Conservation (phyloP, 1,140 invertebrate genomes). For the Papilio machaon region DNA sequence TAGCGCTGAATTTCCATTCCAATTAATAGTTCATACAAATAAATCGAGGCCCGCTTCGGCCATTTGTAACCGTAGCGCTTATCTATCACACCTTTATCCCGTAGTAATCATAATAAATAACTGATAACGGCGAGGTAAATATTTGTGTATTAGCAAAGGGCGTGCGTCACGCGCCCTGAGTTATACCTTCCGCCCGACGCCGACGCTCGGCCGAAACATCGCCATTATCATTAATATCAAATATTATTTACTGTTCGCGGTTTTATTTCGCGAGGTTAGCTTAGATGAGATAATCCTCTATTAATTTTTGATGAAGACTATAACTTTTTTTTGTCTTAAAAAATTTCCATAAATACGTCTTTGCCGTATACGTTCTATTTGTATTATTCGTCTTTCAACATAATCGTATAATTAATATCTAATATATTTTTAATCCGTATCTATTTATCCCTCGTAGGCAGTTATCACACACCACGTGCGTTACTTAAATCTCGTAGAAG, state of each 20-base stretch:
- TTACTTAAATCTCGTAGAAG: neutral
- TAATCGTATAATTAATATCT: neutral
- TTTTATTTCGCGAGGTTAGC: conserved; percentile 1
- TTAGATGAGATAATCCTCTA: neutral
- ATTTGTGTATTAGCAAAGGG: conserved; percentile 56
- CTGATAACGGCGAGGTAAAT: conserved; percentile 54
- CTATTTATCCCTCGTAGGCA: neutral
- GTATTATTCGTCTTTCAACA: too few relatives aligned
- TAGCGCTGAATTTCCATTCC: conserved; percentile 23
- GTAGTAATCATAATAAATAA: conserved; percentile 59
- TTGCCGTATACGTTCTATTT: too few relatives aligned
- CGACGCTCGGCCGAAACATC: conserved; percentile 50
- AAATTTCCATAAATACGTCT: too few relatives aligned
- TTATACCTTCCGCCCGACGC: conserved; percentile 53
- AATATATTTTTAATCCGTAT: neutral
- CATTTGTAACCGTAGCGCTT: conserved; percentile 43
- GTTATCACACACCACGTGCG: conserved; percentile 6
- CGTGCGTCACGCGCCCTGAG: conserved; percentile 53
- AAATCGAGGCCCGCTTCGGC: conserved; percentile 39
- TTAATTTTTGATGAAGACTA: neutral
- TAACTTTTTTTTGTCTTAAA: too few relatives aligned
- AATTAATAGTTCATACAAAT: conserved; percentile 45
- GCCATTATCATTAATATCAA: conserved; percentile 65
- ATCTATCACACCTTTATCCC: conserved; percentile 50
- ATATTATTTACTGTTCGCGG: conserved; percentile 60